Evolutionary conservation across 2,797 vertebrate genomes (phyloP).

Genomic region (Platyrinchus mystaceus): DNA sequence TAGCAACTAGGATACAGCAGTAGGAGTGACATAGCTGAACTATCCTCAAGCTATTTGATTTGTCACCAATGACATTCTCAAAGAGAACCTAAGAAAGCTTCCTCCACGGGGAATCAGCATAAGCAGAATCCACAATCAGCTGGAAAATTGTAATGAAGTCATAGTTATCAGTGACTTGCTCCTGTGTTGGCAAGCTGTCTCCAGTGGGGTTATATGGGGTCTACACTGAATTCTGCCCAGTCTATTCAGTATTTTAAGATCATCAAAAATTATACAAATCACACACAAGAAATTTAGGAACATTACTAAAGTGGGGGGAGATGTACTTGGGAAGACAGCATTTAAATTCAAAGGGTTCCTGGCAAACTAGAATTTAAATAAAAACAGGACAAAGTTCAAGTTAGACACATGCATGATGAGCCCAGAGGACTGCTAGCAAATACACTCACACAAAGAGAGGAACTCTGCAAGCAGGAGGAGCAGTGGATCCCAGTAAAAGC

Average conservation of each 20-base stretch:
- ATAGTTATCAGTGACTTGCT: background rate
- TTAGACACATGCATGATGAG: rapidly evolving
- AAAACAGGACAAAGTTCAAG: background rate
- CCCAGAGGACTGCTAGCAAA: background rate
- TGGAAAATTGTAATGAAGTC: background rate
- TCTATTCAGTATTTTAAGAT: background rate
- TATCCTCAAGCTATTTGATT: background rate
- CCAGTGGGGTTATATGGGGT: background rate
- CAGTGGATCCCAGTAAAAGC: rapidly evolving
- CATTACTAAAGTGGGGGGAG: background rate
- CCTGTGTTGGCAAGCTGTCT: background rate
- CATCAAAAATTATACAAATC: background rate
- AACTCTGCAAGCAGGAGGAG: background rate
- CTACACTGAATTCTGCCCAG: background rate
- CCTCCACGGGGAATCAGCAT: background rate
- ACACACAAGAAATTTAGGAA: background rate
- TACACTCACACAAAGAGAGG: background rate
- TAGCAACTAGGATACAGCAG: background rate
- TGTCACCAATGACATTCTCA: background rate
- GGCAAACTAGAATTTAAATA: background rate
- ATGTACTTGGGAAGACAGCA: background rate
- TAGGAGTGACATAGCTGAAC: background rate
- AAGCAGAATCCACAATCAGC: background rate
- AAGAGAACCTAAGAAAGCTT: background rate
- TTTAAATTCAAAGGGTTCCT: background rate